Conservation (phyloP, 2,797 vertebrate species). For the Pseudochaenichthys georgianus region DNA sequence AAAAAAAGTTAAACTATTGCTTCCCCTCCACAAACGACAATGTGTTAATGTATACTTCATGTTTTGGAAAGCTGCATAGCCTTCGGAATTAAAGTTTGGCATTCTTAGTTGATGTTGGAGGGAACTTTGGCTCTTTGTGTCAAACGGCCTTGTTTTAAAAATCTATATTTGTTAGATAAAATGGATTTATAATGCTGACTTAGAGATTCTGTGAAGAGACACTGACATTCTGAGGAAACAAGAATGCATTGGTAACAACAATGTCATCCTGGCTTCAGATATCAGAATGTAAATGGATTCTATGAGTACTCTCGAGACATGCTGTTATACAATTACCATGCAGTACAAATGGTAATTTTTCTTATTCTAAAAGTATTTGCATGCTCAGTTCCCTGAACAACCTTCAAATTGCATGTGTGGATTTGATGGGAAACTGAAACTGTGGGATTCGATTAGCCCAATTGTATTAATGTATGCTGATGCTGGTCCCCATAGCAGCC, state of each 20-base stretch:
- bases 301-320: too few species aligned
- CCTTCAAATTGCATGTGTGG: too few species aligned
- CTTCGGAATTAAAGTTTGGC: conserved; percentile 14
- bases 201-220: not conserved
- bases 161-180: not conserved
- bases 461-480: too few species aligned
- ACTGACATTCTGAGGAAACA: not conserved
- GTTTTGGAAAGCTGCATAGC: conserved; percentile 4
- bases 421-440: too few species aligned
- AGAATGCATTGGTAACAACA: not conserved
- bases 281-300: too few species aligned
- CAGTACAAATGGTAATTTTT: too few species aligned
- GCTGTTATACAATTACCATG: too few species aligned
- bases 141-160: not conserved
- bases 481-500: too few species aligned
- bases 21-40: conserved; percentile 16
- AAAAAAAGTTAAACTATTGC: conserved; percentile 15
- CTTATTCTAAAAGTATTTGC: too few species aligned
- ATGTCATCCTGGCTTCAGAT: too few species aligned
- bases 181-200: not conserved
- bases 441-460: too few species aligned
- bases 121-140: not conserved
- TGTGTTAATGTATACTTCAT: not conserved
- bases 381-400: too few species aligned
- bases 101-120: conserved; percentile 7